Base-by-base conservation (phyloP, 2,888 invertebrate species). In the Lasioglossum leucozonium region DNA sequence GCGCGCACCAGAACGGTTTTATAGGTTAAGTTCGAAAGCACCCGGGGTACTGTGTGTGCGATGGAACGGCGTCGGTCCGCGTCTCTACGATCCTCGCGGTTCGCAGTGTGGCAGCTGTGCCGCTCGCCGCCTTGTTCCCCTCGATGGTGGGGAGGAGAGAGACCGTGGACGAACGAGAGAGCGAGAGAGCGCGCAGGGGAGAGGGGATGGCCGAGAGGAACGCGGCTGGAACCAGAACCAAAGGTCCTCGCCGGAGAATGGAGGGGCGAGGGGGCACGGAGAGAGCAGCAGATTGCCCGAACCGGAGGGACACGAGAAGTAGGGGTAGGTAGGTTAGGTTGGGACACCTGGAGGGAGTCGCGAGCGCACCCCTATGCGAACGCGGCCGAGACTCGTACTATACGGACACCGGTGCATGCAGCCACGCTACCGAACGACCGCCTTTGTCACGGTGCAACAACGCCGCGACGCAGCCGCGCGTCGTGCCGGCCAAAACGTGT, bases 31-130 rank as follows among this genome's bases (percentile, higher is more conserved):
- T 58, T 72, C 82, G 71, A 81, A 82, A 72, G 77, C 58, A 71
- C 77, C 88, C 58, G 51, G 51, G 58, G 26, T 26, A 58, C 58
- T 58, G 26, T 58, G 26, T 58, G 26, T 58, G 58, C 8, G 65
- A 65, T 30, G 65, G 55, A 84, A 84, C 86, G 84, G 86, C 89
- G 90, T 89, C 82, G 89, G 77, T 88, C 82, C 90, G 89, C 89
- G 89, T 88, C 85, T 89, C 88, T 89, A 79, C 88, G 73, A 82
- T 80, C 58, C 76, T 86, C 88, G 90, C 84, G 83, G 81, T 89
- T 84, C 84, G 74, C 87, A 81, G 82, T 87, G 86, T 87, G 86
- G 90, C 90, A 90, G 91, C 89, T 90, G 91, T 91, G 86, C 84
- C 84, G 77, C 82, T 82, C 86, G 76, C 67, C 85, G 87, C 73